These are phyloP conservation scores for Himalopsyche phryganea DNA, from an alignment of 1,140 invertebrate genomes.

Conservation along the genomic window DNA sequence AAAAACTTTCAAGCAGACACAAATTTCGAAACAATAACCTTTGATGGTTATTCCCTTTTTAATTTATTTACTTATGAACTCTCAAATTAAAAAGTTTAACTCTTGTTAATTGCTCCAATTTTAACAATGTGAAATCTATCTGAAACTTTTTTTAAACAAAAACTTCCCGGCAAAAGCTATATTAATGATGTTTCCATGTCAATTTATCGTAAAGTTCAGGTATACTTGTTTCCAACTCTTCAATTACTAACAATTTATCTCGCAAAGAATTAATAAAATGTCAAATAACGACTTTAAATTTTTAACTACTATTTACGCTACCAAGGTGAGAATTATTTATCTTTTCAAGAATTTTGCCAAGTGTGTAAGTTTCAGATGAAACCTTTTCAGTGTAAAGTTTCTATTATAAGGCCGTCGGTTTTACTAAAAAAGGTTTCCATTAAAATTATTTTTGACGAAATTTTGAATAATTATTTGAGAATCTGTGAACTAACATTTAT, in stretches of 20 bases:
- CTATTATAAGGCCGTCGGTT: too few species aligned
- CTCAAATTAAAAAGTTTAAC: too few species aligned
- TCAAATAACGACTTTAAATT: slow-evolving; percentile 6
- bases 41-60: too few species aligned
- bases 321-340: not conserved
- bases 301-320: slow-evolving; percentile 15
- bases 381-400: too few species aligned
- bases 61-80: too few species aligned
- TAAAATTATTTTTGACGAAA: too few species aligned
- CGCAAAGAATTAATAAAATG: slow-evolving; percentile 16
- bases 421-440: too few species aligned
- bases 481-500: too few species aligned
- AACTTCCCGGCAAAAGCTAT: not conserved
- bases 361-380: not conserved
- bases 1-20: too few species aligned
- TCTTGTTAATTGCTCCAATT: too few species aligned
- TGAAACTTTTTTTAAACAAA: not conserved
- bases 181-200: slow-evolving; percentile 20
- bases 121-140: not conserved
- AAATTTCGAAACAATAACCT: too few species aligned
- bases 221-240: not conserved
- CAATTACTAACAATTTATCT: slow-evolving; percentile 11
- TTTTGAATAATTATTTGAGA: too few species aligned
- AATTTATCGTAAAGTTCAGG: slow-evolving; percentile 19
- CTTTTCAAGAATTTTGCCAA: not conserved